These are phyloP conservation scores for Latrodectus elegans DNA, from an alignment of 2,888 invertebrate genomes.

Conservation along the genomic window DNA sequence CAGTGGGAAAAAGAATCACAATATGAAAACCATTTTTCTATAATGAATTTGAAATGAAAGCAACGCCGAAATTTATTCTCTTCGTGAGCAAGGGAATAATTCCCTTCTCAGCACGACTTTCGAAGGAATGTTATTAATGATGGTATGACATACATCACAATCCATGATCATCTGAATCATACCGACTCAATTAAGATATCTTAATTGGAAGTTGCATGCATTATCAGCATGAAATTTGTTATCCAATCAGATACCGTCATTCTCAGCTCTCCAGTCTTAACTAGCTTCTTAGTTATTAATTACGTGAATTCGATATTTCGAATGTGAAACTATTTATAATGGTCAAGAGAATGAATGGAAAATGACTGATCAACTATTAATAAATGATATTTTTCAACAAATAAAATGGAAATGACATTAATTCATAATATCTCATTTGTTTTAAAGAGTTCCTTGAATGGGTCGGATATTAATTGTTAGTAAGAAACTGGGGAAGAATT, in stretches of 20 bases:
- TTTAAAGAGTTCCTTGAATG: too few relatives aligned
- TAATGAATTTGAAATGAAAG: neutral
- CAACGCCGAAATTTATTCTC: neutral
- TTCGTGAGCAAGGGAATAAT: conserved; percentile 7
- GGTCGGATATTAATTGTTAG: too few relatives aligned
- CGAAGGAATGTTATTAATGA: conserved; percentile 12
- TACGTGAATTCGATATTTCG: too few relatives aligned
- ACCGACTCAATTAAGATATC: conserved; percentile 22
- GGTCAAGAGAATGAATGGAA: too few relatives aligned
- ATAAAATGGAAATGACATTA: too few relatives aligned
- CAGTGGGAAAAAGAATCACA: neutral
- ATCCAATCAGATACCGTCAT: neutral
- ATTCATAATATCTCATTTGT: too few relatives aligned
- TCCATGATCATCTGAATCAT: neutral
- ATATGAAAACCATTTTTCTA: neutral
- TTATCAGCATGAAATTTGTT: neutral
- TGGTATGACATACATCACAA: neutral
- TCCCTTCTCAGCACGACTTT: conserved; percentile 19
- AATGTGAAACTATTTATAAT: too few relatives aligned
- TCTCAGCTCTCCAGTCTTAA: neutral
- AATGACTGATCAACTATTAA: too few relatives aligned
- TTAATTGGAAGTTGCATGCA: conserved; percentile 15
- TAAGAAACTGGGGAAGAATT: too few relatives aligned
- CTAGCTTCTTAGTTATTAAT: neutral
- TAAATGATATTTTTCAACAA: too few relatives aligned